Evolutionary conservation across 1,140 invertebrate genomes (phyloP), one percentile per base, ranked within the genome.

Genomic region (Orchesella cincta): DNA sequence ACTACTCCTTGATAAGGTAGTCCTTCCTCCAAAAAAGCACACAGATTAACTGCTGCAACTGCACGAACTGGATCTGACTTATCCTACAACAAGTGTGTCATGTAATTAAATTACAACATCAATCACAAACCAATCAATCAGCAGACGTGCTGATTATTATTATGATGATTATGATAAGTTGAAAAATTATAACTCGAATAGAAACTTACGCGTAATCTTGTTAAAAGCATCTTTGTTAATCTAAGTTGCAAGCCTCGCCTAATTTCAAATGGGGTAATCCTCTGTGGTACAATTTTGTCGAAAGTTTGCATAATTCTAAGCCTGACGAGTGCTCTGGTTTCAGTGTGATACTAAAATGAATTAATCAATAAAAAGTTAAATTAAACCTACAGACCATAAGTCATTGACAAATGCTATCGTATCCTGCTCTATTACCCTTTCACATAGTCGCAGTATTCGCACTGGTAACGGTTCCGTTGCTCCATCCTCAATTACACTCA

Each of bases 341-440:
- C 62, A 29, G 12, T 1, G 31, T 67, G 62, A 31, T 67, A 67
- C 62, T 67, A 67, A 14, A 67, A 31, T 67, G 3, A 14, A 31
- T 29, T 67, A 14, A 67, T 33, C 62, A 14, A 8, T 31, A 33
- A 67, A 31, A 57, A 57, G 12, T 14, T n/a, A n/a, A 12, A 16
- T 18, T 14, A n/a, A 3, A 16, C 54, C 12, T 57, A 57, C 3
- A 14, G n/a, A 57, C 3, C 26, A 57, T 14, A 57, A 57, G 8
- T 57, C 8, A 57, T 23, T 57, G n/a, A 57, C 8, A n/a, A n/a
- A n/a, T n/a, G n/a, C n/a, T n/a, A n/a, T n/a, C n/a, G n/a, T n/a
- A n/a, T n/a, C n/a, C n/a, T n/a, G n/a, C n/a, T n/a, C n/a, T n/a
- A 26, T 31, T 31, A 67, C 62, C 33, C 31, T 67, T 67, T 67